Base-by-base conservation (phyloP, 2,797 vertebrate species). In the Phoebastria nigripes region DNA sequence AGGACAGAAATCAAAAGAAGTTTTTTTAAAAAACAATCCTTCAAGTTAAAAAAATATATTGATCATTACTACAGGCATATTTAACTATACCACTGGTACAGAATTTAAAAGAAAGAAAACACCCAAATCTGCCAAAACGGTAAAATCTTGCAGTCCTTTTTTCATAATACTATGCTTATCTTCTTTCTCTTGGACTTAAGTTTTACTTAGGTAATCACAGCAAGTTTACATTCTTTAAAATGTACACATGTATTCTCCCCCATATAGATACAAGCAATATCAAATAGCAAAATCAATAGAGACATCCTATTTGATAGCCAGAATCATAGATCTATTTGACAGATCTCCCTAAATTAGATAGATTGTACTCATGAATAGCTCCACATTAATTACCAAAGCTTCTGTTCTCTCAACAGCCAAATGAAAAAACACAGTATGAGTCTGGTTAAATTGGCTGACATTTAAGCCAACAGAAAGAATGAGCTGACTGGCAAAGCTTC, bases 381-480 rank as follows among this genome's bases (percentile, higher is more conserved):
- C 69, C 47, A 37, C 4, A 2, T 47, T 92, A 90, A 96, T 82
- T 92, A 94, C 62, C 72, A 73, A 82, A 82, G 54, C 61, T 69
- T 94, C 49, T 70, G 42, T 82, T 90, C 81, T 63, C 71, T 87
- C 91, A 81, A 55, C 31, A 63, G 72, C 42, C 78, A 82, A 90
- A 42, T n/a, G 58, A 93, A 91, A 91, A 96, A 94, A 82, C 69
- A 87, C 58, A 85, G 62, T 42, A 62, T 33, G 52, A 77, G 59
- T 67, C 81, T 71, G 41, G 67, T 74, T 94, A 93, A 90, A 91
- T 19, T 92, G 79, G 84, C 72, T 96, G 90, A 87, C 83, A 89
- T 90, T 93, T 92, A 84, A 93, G 70, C 58, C 83, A 93, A 89
- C 41, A 63, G 90, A 96, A 94, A 2, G 3, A 94, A 89, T 47